phyloP scores from a whole-genome alignment of 2,797 vertebrate genomes.

The Eidolon dupreanum region DNA sequence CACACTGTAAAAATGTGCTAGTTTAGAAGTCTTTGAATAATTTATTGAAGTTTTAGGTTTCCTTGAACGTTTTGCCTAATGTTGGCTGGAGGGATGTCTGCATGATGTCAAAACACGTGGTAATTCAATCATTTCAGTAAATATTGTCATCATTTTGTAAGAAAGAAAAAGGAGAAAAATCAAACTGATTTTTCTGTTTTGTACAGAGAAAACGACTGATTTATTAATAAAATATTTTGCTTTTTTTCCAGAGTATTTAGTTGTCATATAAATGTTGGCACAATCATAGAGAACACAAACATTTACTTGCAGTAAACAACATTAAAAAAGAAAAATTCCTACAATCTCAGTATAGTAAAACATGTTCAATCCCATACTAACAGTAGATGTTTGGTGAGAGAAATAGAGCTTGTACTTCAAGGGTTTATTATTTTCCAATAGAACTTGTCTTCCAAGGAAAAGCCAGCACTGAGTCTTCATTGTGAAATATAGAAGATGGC shows the following conservation, averaged over 20 bases:
- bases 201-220: constrained; percentile 1
- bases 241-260: constrained; percentile 44
- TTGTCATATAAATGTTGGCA: constrained; percentile 11
- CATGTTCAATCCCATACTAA: neutral
- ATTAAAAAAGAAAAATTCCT: constrained; percentile 52
- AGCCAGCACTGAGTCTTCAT: constrained; percentile 12
- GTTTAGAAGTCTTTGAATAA: constrained; percentile 62
- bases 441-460: constrained; percentile 65
- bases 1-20: constrained; percentile 50
- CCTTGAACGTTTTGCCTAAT: constrained; percentile 54
- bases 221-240: constrained; percentile 58
- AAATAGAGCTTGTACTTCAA: neutral
- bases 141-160: constrained; percentile 38
- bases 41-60: constrained; percentile 52
- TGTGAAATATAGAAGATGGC: constrained; percentile 53
- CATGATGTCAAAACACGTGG: constrained; percentile 64
- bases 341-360: neutral
- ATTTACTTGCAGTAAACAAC: constrained; percentile 52
- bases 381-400: neutral
- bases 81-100: constrained; percentile 43
- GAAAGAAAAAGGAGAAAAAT: neutral
- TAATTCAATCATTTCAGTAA: constrained; percentile 39
- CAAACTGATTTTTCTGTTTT: constrained; percentile 17
- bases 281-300: neutral
- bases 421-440: constrained; percentile 66